Evolutionary conservation across 2,113 vertebrate species (phyloP).

Genomic region (Sylvietta virens): DNA sequence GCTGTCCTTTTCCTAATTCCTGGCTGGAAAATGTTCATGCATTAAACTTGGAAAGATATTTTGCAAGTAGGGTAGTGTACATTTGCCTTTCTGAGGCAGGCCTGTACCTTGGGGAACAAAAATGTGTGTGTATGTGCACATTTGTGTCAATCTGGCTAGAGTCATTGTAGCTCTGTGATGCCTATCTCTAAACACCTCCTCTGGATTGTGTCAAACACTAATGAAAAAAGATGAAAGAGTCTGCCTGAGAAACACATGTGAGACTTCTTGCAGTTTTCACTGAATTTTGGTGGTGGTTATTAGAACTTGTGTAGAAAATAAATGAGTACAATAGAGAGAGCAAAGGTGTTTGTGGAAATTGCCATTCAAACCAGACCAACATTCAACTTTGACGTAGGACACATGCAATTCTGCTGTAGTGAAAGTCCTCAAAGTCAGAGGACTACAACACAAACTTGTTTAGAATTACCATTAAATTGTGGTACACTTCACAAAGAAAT

Average conservation of each 20-base stretch:
- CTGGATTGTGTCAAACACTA: neutral
- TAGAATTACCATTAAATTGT: conserved; percentile 37
- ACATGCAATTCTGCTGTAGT: neutral
- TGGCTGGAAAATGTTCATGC: neutral
- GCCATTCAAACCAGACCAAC: neutral
- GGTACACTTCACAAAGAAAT: conserved; percentile 27
- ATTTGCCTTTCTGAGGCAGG: neutral
- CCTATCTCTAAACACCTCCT: neutral
- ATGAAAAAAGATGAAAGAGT: neutral
- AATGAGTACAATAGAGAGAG: neutral
- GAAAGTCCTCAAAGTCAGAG: neutral
- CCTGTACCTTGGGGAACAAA: neutral
- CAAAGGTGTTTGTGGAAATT: neutral
- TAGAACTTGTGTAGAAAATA: neutral
- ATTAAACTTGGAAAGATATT: neutral
- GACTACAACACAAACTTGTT: conserved; percentile 27
- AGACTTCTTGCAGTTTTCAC: neutral
- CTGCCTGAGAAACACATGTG: neutral
- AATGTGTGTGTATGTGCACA: neutral
- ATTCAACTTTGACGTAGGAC: neutral
- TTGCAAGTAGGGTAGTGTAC: neutral
- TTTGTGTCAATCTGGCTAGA: neutral
- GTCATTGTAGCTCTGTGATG: neutral
- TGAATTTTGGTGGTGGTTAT: neutral
- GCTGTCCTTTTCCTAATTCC: neutral